Base-by-base conservation (phyloP, 1,140 invertebrate species). In the Neuroterus valhalla region DNA sequence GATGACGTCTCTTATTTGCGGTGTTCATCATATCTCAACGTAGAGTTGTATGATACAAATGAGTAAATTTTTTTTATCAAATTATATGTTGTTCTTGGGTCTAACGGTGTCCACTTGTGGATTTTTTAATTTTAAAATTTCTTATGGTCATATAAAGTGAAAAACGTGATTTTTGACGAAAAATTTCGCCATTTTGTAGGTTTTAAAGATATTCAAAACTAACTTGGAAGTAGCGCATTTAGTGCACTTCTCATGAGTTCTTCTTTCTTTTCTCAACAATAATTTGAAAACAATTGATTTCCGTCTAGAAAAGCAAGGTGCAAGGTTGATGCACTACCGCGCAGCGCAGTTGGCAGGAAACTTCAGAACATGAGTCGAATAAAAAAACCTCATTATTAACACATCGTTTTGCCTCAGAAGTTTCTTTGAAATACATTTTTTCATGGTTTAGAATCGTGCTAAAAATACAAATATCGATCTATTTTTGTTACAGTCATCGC, bases 281-380 rank as follows among this genome's bases (percentile, higher is more conserved):
- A 38, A 31, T 62, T 62, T 26, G 14, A 62, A 62, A 23, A 62
- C 55, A 62, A 62, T 62, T 62, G 12, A 62, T 26, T 31, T 62
- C 55, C 23, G 26, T 26, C 55, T 62, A 31, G 55, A 62, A 23
- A 62, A 23, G n/a, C 12, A 38, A 8, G 31, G 31, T 38, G 55
- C 23, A n/a, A 31, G 55, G 31, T 62, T 62, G 55, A 62, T 62
- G 55, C 55, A 62, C 55, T 31, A 62, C 55, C 55, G 31, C 55
- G 21, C 55, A 62, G 55, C 26, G 55, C 23, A 14, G 55, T 31
- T 62, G 55, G 26, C 55, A 62, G 55, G 55, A 38, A 38, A 62
- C 55, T 38, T 62, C 8, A 62, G 26, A 62, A 26, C 55, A 12
- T 62, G 55, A 62, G n/a, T 62, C 21, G 55, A 62, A 62, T 62